Base-by-base conservation (phyloP, 2,888 invertebrate genomes). In the Drosophila mimica region DNA sequence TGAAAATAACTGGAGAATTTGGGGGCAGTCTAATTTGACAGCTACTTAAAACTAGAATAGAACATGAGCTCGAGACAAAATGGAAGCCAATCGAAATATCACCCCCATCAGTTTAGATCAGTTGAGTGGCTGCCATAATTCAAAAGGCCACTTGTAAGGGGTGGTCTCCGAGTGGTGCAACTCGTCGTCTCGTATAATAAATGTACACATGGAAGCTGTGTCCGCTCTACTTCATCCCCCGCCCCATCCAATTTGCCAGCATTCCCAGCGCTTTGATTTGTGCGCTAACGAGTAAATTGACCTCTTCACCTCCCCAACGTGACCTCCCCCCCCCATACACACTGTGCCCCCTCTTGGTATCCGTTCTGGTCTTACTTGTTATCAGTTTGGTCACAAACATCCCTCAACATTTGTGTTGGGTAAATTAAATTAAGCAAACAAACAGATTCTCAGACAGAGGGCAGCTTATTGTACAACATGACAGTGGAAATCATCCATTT, bases 361-460 rank as follows among this genome's bases (percentile, higher is more conserved):
- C 43, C 34, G 1, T 5, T 20, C 46, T 11, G 20, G 34, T 28
- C 3, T 13, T 13, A n/a, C 60, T 11, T 54, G 69, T 52, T 78
- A 69, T 73, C 77, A 77, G 49, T 68, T 62, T 66, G 58, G 66
- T 74, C 70, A 73, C 73, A 77, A 77, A 36, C 79, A 77, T 70
- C 79, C 76, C 73, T 79, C 66, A 61, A 49, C 68, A 78, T 68
- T 38, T 80, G 82, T 82, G 77, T 68, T 63, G 68, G 71, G 70
- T 85, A 88, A 88, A 85, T 85, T 89, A 79, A 85, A 89, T 85
- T 85, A 89, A 85, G 82, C 80, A 78, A 78, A 74, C 83, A 89
- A 83, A 76, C 84, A 78, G 62, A 74, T 69, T 51, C 62, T 61
- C 73, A 68, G 56, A 67, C 66, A 53, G 66, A 67, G 71, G 65